Base-by-base conservation (phyloP, 2,888 invertebrate genomes). In the Schizaphis graminum region DNA sequence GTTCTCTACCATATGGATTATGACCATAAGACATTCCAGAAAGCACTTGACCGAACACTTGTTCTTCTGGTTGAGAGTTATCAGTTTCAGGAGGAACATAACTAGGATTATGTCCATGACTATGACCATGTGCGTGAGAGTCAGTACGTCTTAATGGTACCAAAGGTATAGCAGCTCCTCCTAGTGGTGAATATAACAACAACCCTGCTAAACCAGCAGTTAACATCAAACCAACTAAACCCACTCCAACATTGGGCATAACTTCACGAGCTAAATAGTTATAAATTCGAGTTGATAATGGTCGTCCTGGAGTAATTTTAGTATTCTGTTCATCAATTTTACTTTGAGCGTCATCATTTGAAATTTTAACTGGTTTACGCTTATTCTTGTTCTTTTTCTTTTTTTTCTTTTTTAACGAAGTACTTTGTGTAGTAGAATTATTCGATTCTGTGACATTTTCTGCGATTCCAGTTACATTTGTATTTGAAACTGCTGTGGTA, bases 241-340 rank as follows among this genome's bases (percentile, higher is more conserved):
- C 98, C 0, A 98, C 97, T 0, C 98, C 98, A 44, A 98, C 97
- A 57, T 97, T 97, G 0, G 98, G 98, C 97, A 98, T 98, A 0
- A 98, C 97, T 96, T 98, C 98, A 95, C 98, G 96, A 5, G 98
- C 97, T 85, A 98, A 96, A 95, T 97, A 98, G 95, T 97, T 98
- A 95, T 98, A 98, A 53, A 98, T 97, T 95, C 97, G 97, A 0
- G 97, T 97, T 24, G 97, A 97, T 0, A 98, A 96, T 1, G 97
- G 97, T 94, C 97, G 97, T 86, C 96, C 95, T 94, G 94, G 95
- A 11, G 95, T 94, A 28, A 94, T 91, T 35, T 96, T 96, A 94
- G 96, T 96, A 88, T 96, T 96, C 5, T 95, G 95, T 87, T 96
- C 96, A 28, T 95, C 96, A 0, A 95, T 93, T 0, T 96, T 95